A percentile compares a stretch with the other conserved stretches of the same genome.
Conservation (phyloP, 2,888 invertebrate species). For the Plebejus anna region DNA sequence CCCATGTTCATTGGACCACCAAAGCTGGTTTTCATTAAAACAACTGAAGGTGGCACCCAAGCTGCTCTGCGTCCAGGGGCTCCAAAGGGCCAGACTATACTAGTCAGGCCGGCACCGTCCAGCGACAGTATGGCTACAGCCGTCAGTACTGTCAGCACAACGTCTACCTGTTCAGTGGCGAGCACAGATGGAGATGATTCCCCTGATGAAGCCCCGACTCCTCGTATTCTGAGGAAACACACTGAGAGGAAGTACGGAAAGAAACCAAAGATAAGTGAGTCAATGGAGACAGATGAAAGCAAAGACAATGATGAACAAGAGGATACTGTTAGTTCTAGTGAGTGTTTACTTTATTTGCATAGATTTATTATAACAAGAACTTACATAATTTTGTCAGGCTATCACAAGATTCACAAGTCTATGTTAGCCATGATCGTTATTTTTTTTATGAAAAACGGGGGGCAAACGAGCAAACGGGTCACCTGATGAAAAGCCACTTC, state of each 20-base stretch:
- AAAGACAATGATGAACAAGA: constrained; percentile 54
- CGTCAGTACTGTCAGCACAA: constrained; percentile 35
- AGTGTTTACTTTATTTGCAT: constrained; percentile 37
- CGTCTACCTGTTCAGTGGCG: constrained; percentile 43
- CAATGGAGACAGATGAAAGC: constrained; percentile 50
- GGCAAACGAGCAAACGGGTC: too few species aligned
- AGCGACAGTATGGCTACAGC: constrained; percentile 42
- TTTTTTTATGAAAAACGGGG: too few species aligned
- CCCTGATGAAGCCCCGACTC: constrained; percentile 50
- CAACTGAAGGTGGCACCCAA: constrained; percentile 62
- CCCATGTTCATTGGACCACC: constrained; percentile 77
- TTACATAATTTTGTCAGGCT: too few species aligned
- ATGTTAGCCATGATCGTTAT: too few species aligned
- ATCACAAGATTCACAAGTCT: too few species aligned
- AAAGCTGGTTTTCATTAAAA: constrained; percentile 74
- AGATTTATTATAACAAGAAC: too few species aligned
- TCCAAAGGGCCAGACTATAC: constrained; percentile 69
- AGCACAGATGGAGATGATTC: constrained; percentile 47
- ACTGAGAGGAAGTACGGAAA: constrained; percentile 70
- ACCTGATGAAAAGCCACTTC: too few species aligned
- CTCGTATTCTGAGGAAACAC: constrained; percentile 57
- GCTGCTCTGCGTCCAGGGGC: constrained; percentile 59
- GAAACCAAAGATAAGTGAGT: constrained; percentile 59
- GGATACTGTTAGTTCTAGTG: constrained; percentile 54
- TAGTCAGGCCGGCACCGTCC: constrained; percentile 61